Evolutionary conservation across 1,140 invertebrate genomes (phyloP), one percentile per base, ranked within the genome.

Genomic region (Zaprionus capensis): DNA sequence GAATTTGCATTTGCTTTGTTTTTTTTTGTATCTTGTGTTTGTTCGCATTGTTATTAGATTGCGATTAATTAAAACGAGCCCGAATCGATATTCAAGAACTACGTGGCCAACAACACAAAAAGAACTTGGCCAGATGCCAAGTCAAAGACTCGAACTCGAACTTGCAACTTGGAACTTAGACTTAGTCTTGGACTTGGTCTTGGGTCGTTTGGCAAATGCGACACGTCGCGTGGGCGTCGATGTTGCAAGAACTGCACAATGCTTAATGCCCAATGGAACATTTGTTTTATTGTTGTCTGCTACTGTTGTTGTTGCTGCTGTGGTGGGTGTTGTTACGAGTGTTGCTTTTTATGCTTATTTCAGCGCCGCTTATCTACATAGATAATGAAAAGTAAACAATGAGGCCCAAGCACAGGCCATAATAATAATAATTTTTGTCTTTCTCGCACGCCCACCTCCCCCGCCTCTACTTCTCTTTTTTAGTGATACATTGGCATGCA

Each of bases 361-460:
- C 72, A 68, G 61, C 57, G 64, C 68, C 58, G 64, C 82, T 79
- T 81, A 79, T 88, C 76, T 76, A 66, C 69, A 76, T 84, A 91
- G 85, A 86, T 90, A 90, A 90, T 90, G 82, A 90, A 90, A 90
- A 82, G 71, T 85, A 90, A 90, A 90, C 85, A 90, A 90, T 78
- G 46, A 57, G 64, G 67, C 78, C 36, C 57, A 71, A 41, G 44
- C 72, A 78, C 22, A 51, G 53, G 20, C 55, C 68, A 55, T 36
- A 46, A 20, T 51, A 68, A 74, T 62, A 69, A 69, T 66, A 65
- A 61, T 70, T 76, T 80, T 51, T 51, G 20, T 24, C 17, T 46
- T 76, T 44, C 14, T 41, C 12, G 34, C 49, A 38, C 20, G 20
- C 15, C 22, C 20, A 5, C n/a, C 26, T 17, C 1, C 61, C 12